These are phyloP conservation scores for Mylabris phalerata DNA, from an alignment of 1,140 invertebrate species.

Conservation along the genomic window DNA sequence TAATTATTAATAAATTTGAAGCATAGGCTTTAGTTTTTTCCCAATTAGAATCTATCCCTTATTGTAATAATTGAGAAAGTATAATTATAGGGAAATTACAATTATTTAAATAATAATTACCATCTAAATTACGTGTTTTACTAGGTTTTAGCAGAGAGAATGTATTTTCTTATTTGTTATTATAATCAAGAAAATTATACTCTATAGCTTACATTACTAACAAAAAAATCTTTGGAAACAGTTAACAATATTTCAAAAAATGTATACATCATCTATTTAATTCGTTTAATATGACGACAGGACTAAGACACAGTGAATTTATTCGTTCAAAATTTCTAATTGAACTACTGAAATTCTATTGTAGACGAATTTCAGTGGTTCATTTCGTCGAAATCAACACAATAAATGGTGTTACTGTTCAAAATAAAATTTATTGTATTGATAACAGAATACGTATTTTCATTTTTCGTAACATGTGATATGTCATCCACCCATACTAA, in stretches of 20 bases:
- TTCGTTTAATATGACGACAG: constrained; percentile 42
- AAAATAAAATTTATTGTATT: constrained; percentile 1
- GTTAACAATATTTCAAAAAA: constrained; percentile 41
- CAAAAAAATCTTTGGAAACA: constrained; percentile 42
- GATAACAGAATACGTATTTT: constrained; percentile 4
- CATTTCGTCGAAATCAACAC: too few species aligned
- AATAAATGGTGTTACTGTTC: too few species aligned
- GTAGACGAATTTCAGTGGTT: too few species aligned
- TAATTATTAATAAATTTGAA: constrained; percentile 18
- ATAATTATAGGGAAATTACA: background rate
- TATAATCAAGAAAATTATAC: constrained; percentile 5
- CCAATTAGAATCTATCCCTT: too few species aligned
- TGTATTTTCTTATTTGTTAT: constrained; percentile 24
- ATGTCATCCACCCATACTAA: constrained; percentile 38
- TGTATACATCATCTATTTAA: constrained; percentile 38
- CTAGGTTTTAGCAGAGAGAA: constrained; percentile 1
- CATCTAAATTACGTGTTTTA: background rate
- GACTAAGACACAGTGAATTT: constrained; percentile 43
- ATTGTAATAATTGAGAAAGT: background rate
- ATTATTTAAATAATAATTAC: background rate
- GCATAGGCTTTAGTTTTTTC: constrained; percentile 8
- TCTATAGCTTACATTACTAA: constrained; percentile 34
- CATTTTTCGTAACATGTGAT: constrained; percentile 31
- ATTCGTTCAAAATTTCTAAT: constrained; percentile 31
- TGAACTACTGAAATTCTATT: too few species aligned